These are phyloP conservation scores for Volucella inanis DNA, from an alignment of 2,888 invertebrate genomes.

Conservation along the genomic window DNA sequence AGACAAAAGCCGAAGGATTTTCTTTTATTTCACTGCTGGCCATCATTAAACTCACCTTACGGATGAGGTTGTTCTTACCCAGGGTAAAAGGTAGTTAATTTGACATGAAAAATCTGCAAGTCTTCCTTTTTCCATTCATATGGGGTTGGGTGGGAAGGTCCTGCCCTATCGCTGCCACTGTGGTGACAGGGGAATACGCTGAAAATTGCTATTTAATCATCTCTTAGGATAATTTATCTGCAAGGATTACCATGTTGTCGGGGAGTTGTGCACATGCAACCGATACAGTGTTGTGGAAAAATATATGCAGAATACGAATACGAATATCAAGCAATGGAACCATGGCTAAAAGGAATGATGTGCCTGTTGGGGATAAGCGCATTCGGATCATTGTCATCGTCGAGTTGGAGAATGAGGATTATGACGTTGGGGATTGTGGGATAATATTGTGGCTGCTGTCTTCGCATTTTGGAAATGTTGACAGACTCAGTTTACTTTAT, in stretches of 20 bases:
- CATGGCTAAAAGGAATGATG: constrained; percentile 1
- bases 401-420: constrained; percentile 37
- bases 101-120: constrained; percentile 63
- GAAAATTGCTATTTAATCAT: constrained; percentile 66
- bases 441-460: constrained; percentile 33
- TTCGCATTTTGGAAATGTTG: neutral
- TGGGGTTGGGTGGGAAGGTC: neutral
- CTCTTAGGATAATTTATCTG: constrained; percentile 65
- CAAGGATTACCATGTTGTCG: constrained; percentile 66
- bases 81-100: constrained; percentile 51
- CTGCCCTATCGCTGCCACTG: neutral
- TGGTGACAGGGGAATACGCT: constrained; percentile 49
- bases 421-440: constrained; percentile 20
- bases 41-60: constrained; percentile 56
- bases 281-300: constrained; percentile 16
- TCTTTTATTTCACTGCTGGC: constrained; percentile 42
- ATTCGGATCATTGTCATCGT: constrained; percentile 48
- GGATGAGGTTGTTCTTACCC: constrained; percentile 35
- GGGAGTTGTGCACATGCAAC: constrained; percentile 23
- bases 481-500: no score
- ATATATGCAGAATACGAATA: no score
- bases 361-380: constrained; percentile 39
- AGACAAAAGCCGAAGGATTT: constrained; percentile 2
- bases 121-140: constrained; percentile 16
- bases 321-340: neutral